Base-by-base conservation (phyloP, 2,113 vertebrate species). In the Colinus virginianus region DNA sequence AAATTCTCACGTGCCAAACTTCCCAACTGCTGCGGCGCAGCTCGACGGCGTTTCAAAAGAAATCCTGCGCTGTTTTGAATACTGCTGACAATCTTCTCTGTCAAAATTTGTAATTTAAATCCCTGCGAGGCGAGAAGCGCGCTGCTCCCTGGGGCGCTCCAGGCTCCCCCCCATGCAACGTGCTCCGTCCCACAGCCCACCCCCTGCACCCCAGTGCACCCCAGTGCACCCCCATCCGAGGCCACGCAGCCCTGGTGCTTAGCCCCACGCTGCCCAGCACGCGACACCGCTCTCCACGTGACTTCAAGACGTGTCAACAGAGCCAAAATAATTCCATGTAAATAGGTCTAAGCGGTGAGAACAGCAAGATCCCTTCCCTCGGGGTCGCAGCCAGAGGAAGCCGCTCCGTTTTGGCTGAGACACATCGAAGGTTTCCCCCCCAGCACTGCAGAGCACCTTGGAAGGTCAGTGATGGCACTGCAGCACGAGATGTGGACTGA, bases 81-180 rank as follows among this genome's bases (percentile, higher is more conserved):
- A 90, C 92, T 95, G 96, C 96, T 75, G 80, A 96, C 96, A 90
- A 90, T 95, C 97, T 94, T 92, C 78, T 95, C 94, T 96, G 78
- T 95, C 91, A 72, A 56, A 95, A 96, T 97, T 96, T 97, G 97
- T 97, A 96, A 98, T 97, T 97, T 97, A 97, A 97, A 97, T 97
- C 96, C 89, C 91, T 76, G 61, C 21, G 94, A 95, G 94, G 48
- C 87, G 81, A 95, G 94, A 94, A 95, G 96, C 95, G 66, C 62
- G 61, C 89, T 97, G 76, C 88, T 97, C 97, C 97, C 96, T 55
- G 7, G 90, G 97, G 97, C 96, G 88, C 3, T 43, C 88, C 90
- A 43, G 66, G 2, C 81, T 84, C 93, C 87, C 88, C 93, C 84
- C 4, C 26, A 58, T 20, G 10, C 30, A 56, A n/a, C 30, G 17